Percentiles rank a stretch among this genome's conserved stretches.
These are phyloP conservation scores for Pangasius sanitwongsei DNA, from an alignment of 2,797 vertebrate species.

Conservation along the genomic window DNA sequence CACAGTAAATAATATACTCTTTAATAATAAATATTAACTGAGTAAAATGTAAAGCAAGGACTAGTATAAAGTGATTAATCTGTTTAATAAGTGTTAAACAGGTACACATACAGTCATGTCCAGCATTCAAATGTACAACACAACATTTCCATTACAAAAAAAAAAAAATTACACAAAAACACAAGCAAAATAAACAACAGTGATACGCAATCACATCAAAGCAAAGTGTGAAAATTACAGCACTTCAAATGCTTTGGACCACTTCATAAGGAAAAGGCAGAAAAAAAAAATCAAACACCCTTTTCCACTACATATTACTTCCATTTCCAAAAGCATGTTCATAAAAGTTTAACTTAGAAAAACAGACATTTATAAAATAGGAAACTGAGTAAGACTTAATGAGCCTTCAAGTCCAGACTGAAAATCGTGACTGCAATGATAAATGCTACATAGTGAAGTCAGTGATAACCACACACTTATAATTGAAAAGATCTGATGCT, in stretches of 20 bases:
- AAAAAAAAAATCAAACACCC: constrained; percentile 1
- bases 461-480: neutral
- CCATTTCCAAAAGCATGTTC: constrained; percentile 20
- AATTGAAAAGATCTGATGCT: neutral
- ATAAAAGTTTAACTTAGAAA: constrained; percentile 33
- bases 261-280: constrained; percentile 37
- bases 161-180: constrained; percentile 25
- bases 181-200: constrained; percentile 1
- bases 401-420: neutral
- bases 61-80: constrained; percentile 8
- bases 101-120: constrained; percentile 24
- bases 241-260: constrained; percentile 52
- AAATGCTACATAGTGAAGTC: constrained; percentile 27
- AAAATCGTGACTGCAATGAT: neutral
- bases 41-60: neutral
- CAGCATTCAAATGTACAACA: constrained; percentile 51
- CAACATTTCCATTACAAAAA: constrained; percentile 40
- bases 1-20: neutral
- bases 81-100: constrained; percentile 55
- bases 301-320: constrained; percentile 31
- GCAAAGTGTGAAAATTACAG: constrained; percentile 33
- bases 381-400: neutral
- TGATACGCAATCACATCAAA: constrained; percentile 32
- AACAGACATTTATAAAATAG: constrained; percentile 34
- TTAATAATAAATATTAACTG: neutral